Base-by-base conservation (phyloP, 2,113 vertebrate species). In the Calidris pugnax region DNA sequence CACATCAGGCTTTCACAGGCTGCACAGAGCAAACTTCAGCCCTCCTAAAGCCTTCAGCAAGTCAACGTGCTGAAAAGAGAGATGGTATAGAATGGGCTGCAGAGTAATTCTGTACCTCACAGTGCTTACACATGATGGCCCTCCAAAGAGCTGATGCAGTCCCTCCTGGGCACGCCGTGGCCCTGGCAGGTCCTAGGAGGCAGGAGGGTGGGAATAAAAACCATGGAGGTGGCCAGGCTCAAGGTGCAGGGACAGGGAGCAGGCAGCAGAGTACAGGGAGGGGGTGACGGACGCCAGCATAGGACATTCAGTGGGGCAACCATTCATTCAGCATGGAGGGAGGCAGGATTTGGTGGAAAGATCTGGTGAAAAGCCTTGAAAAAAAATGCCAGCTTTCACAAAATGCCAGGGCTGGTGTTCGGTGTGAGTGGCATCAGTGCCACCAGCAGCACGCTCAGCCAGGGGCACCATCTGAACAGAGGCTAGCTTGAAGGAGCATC, bases 31-130 rank as follows among this genome's bases (percentile, higher is more conserved):
- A 18, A 30, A 43, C 20, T 39, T 21, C 50, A 89, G 33, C 21
- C 59, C 45, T 81, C 35, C 12, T 24, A 75, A 89, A 91, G 55
- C 26, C 56, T 84, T 86, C 63, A 83, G 45, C 47, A 87, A 84
- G 47, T 63, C 85, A 75, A n/a, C 0, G 0, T 32, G 24, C 18
- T 22, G n/a, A 47, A 43, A 20, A 71, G 45, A 79, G 18, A 59
- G 28, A 64, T 35, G 2, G 0, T 28, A 66, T 2, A 78, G 59
- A 80, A 93, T 50, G 8, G 37, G 26, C 37, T 43, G n/a, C 59
- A 12, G 39, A 78, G 39, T 68, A 67, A 2, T 35, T 67, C n/a
- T 30, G 51, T 35, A 41, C 3, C 10, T 33, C 39, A 69, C 4
- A 39, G 20, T 28, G 23, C 23, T 84, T 77, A 48, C 20, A 71